Percentiles rank a stretch among this genome's conserved stretches.
phyloP scores from a whole-genome alignment of 2,113 vertebrate genomes.

The Pundamilia nyererei region DNA sequence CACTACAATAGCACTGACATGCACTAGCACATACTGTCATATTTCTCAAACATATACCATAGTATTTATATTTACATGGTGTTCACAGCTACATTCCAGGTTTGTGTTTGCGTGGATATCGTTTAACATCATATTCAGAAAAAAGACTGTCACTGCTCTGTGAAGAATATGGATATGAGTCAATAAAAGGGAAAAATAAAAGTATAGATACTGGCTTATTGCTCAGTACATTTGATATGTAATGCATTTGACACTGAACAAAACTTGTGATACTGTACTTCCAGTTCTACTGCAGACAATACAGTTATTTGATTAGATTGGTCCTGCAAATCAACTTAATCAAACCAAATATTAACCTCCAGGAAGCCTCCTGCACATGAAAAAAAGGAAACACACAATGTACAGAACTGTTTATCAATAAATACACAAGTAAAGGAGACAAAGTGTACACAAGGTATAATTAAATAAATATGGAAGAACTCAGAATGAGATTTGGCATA shows the following conservation, averaged over 20 bases:
- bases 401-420: slow-evolving; percentile 54
- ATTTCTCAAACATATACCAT: slow-evolving; percentile 45
- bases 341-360: background rate
- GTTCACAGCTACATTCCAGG: slow-evolving; percentile 73
- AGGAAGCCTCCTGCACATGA: background rate
- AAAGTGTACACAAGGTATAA: slow-evolving; percentile 22
- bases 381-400: slow-evolving; percentile 31
- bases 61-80: slow-evolving; percentile 62
- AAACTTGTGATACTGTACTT: background rate
- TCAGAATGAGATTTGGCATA: background rate
- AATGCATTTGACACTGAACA: background rate
- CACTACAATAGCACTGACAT: slow-evolving; percentile 82
- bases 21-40: slow-evolving; percentile 70
- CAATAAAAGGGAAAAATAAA: background rate
- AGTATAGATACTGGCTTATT: slow-evolving; percentile 20
- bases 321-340: slow-evolving; percentile 33
- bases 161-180: slow-evolving; percentile 8
- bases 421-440: slow-evolving; percentile 51
- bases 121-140: background rate
- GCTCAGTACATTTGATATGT: slow-evolving; percentile 22
- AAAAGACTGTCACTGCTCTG: background rate
- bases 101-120: slow-evolving; percentile 17
- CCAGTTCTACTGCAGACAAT: slow-evolving; percentile 10
- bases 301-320: slow-evolving; percentile 9
- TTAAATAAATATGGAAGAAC: slow-evolving; percentile 42